Conservation (phyloP, 2,888 invertebrate species). For the Choristoneura rosaceana region DNA sequence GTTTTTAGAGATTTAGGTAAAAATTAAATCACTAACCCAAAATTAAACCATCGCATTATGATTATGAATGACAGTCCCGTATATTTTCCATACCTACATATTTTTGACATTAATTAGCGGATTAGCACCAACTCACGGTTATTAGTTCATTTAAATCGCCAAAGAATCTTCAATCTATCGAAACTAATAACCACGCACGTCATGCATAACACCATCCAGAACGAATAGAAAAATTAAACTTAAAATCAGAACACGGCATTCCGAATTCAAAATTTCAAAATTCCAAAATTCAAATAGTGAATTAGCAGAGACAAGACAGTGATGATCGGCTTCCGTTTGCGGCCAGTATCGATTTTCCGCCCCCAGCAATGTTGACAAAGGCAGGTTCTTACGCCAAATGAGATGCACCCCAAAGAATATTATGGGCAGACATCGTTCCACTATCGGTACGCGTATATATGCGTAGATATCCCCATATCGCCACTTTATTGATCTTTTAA, state of each 20-base stretch:
- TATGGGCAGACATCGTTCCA: conserved; percentile 84
- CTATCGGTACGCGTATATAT: conserved; percentile 59
- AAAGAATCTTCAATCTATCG: too few relatives aligned
- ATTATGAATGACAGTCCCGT: too few relatives aligned
- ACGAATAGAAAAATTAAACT: not conserved
- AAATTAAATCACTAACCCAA: too few relatives aligned
- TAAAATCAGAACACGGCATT: conserved; percentile 14
- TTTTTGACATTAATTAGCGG: too few relatives aligned
- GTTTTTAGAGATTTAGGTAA: too few relatives aligned
- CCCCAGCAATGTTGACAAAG: conserved; percentile 85
- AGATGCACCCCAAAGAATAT: conserved; percentile 86
- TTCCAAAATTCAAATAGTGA: conserved; percentile 65
- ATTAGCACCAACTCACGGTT: too few relatives aligned
- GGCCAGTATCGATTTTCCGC: conserved; percentile 83
- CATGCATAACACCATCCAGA: not conserved
- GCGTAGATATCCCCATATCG: conserved; percentile 72
- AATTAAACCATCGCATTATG: too few relatives aligned
- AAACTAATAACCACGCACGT: not conserved
- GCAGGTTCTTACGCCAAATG: conserved; percentile 85
- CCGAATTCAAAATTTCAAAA: conserved; percentile 44
- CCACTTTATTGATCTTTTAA: conserved; percentile 75
- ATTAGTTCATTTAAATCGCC: too few relatives aligned
- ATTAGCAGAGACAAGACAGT: conserved; percentile 68
- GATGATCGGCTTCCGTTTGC: conserved; percentile 73
- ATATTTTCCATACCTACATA: too few relatives aligned